A percentile compares a stretch with the other conserved stretches of the same genome.
Conservation (phyloP, 2,797 vertebrate species). For the Chelonia mydas region DNA sequence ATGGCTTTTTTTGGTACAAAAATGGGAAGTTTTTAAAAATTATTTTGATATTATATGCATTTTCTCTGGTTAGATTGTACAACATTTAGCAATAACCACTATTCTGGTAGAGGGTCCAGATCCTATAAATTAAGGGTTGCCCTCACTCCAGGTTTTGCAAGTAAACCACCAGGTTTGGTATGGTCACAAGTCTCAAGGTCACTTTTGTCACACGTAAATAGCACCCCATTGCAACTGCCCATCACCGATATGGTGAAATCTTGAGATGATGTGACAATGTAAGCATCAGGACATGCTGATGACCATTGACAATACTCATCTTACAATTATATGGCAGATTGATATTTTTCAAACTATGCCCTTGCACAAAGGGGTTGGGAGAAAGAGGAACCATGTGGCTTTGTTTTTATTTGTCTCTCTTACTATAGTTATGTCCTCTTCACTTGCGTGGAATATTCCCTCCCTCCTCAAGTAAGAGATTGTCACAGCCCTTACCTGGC, state of each 20-base stretch:
- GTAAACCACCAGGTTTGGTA: neutral
- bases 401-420: neutral
- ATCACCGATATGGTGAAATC: neutral
- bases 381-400: neutral
- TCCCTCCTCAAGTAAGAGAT: neutral
- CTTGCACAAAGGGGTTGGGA: accelerated
- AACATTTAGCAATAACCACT: neutral
- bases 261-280: neutral
- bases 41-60: neutral
- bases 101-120: neutral
- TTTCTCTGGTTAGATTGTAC: neutral
- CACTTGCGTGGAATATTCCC: neutral
- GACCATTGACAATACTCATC: neutral
- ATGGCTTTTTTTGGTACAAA: neutral
- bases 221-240: neutral
- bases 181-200: neutral
- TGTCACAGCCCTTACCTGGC: neutral
- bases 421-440: neutral
- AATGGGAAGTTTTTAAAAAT: too few species aligned
- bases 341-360: neutral
- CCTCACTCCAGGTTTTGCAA: neutral
- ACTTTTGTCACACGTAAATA: neutral
- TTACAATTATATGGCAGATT: neutral
- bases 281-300: neutral
- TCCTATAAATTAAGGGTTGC: neutral